These are phyloP conservation scores for Prionace glauca DNA, from an alignment of 2,797 vertebrate species.

Conservation along the genomic window DNA sequence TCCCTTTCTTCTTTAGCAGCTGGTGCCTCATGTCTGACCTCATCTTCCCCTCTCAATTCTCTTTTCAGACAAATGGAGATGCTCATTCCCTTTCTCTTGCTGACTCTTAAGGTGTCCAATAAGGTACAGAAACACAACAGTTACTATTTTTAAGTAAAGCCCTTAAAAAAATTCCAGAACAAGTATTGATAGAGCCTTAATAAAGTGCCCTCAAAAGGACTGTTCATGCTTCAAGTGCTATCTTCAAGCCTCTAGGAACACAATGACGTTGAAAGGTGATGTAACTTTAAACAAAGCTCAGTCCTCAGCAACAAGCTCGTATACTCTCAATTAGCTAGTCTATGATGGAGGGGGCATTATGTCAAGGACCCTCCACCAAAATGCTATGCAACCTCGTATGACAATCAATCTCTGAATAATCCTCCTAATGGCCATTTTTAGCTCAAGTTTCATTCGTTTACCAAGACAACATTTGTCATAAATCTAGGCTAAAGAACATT, in stretches of 20 bases:
- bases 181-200: too few species aligned
- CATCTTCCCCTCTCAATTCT: background rate
- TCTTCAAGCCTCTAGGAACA: background rate
- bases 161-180: too few species aligned
- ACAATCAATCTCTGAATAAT: too few species aligned
- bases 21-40: background rate
- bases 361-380: background rate
- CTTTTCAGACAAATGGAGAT: too few species aligned
- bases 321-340: background rate
- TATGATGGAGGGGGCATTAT: too few species aligned
- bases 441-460: background rate
- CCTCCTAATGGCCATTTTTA: too few species aligned
- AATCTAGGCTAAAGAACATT: background rate
- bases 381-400: background rate
- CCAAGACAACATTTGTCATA: background rate
- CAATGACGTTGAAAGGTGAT: background rate
- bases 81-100: too few species aligned
- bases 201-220: too few species aligned
- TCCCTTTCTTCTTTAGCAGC: background rate
- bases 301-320: background rate
- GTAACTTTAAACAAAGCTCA: background rate
- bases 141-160: too few species aligned
- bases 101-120: too few species aligned
- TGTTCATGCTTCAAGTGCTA: background rate
- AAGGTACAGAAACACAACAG: too few species aligned